These are phyloP conservation scores for Drosophila borealis DNA, from an alignment of 2,888 invertebrate species.

Conservation along the genomic window DNA sequence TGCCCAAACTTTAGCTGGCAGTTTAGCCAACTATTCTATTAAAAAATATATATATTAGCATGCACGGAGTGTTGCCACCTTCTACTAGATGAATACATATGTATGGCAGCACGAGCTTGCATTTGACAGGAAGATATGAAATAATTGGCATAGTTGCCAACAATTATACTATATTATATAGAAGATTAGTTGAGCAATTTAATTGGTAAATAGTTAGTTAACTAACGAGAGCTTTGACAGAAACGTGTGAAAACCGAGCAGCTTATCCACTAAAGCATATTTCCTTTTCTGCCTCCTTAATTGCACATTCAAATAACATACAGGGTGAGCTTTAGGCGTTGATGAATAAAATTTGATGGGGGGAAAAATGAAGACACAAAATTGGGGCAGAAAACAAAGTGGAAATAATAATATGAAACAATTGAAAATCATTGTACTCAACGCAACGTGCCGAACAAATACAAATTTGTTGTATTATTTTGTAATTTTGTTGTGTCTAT, in stretches of 20 bases:
- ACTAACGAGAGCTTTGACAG: not conserved
- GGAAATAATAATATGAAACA: slow-evolving; percentile 23
- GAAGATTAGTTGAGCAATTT: too few species aligned
- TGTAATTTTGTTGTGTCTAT: not conserved
- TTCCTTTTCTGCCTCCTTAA: not conserved
- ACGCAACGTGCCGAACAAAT: slow-evolving; percentile 2
- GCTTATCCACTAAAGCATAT: not conserved
- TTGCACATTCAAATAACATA: not conserved
- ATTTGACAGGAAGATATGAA: not conserved
- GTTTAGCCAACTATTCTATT: not conserved
- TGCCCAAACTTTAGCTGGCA: not conserved
- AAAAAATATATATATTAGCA: not conserved
- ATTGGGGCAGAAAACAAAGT: slow-evolving; percentile 7
- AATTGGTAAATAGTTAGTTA: not conserved
- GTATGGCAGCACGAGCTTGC: not conserved
- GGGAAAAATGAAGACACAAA: slow-evolving; percentile 2
- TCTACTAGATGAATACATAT: not conserved
- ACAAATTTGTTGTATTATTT: not conserved
- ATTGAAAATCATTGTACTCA: slow-evolving; percentile 24
- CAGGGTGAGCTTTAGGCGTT: slow-evolving; percentile 15
- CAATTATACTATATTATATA: too few species aligned
- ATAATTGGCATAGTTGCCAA: too few species aligned
- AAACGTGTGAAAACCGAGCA: not conserved
- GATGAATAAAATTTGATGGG: slow-evolving; percentile 24
- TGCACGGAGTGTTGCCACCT: not conserved